These are phyloP conservation scores for Nilaparvata lugens DNA, from an alignment of 1,140 invertebrate genomes.

Conservation along the genomic window DNA sequence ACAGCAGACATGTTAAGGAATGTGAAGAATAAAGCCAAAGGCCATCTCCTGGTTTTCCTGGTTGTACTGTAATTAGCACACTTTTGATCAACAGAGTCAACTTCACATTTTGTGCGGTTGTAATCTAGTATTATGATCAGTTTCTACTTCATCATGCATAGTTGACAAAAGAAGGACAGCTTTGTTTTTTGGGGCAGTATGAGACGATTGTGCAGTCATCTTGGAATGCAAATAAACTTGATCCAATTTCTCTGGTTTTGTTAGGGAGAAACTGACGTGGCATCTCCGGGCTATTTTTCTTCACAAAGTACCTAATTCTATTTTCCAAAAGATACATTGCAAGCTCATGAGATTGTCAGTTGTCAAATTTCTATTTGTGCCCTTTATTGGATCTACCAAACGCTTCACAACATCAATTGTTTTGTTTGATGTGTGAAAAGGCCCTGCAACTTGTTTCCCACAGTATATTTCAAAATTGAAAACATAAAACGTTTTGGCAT, in stretches of 20 bases:
- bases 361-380: slow-evolving; percentile 29
- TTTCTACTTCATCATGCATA: slow-evolving; percentile 27
- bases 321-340: slow-evolving; percentile 15
- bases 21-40: slow-evolving; percentile 26
- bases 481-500: slow-evolving; percentile 15
- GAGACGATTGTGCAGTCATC: slow-evolving; percentile 19
- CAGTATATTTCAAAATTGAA: neutral
- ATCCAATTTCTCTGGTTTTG: neutral
- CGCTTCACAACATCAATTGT: no score
- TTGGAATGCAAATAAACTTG: slow-evolving; percentile 18
- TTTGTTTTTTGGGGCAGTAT: slow-evolving; percentile 22
- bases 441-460: neutral
- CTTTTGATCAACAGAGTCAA: slow-evolving; percentile 31
- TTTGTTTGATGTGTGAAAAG: neutral
- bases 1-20: slow-evolving; percentile 27
- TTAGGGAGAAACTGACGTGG: slow-evolving; percentile 19
- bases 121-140: slow-evolving; percentile 27
- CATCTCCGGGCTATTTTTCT: slow-evolving; percentile 25
- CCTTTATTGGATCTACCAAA: neutral
- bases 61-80: slow-evolving; percentile 23
- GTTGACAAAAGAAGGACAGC: slow-evolving; percentile 29
- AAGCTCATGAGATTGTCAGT: slow-evolving; percentile 27
- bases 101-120: slow-evolving; percentile 29
- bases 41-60: slow-evolving; percentile 28
- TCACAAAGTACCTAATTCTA: slow-evolving; percentile 27